Evolutionary conservation across 2,888 invertebrate species (phyloP).

Genomic region (Eupithecia inturbata): DNA sequence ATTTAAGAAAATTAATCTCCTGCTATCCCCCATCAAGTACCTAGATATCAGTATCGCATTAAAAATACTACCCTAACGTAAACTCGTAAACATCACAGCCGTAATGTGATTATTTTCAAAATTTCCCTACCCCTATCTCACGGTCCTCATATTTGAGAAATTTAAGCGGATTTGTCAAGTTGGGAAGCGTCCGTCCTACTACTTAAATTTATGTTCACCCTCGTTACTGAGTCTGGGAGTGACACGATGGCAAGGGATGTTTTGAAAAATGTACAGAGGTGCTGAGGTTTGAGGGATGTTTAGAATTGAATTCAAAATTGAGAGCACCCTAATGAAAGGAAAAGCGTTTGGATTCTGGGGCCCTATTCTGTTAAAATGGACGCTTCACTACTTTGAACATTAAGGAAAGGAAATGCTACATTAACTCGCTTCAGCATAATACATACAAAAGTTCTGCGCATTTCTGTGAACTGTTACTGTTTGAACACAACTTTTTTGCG

Average conservation of each 20-base stretch:
- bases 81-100: slow-evolving; percentile 29
- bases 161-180: slow-evolving; percentile 74
- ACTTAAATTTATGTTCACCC: slow-evolving; percentile 68
- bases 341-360: not conserved
- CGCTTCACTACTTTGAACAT: too few relatives aligned
- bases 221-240: slow-evolving; percentile 62
- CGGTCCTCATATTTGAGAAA: slow-evolving; percentile 63
- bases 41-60: not conserved
- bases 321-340: not conserved
- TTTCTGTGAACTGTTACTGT: too few relatives aligned
- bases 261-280: slow-evolving; percentile 50
- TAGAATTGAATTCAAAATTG: not conserved
- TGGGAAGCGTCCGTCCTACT: slow-evolving; percentile 60
- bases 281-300: slow-evolving; percentile 28
- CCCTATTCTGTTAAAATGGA: not conserved
- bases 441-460: too few relatives aligned
- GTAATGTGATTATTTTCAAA: slow-evolving; percentile 63
- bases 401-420: too few relatives aligned
- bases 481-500: too few relatives aligned
- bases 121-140: slow-evolving; percentile 55
- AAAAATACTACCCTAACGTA: not conserved
- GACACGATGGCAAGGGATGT: slow-evolving; percentile 55
- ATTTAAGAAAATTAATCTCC: too few relatives aligned
- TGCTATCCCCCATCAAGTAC: too few relatives aligned
- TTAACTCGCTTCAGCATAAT: too few relatives aligned